Base-by-base conservation (phyloP, 64 coral and sea anemone genomes). In the Pocillopora damicornis region DNA sequence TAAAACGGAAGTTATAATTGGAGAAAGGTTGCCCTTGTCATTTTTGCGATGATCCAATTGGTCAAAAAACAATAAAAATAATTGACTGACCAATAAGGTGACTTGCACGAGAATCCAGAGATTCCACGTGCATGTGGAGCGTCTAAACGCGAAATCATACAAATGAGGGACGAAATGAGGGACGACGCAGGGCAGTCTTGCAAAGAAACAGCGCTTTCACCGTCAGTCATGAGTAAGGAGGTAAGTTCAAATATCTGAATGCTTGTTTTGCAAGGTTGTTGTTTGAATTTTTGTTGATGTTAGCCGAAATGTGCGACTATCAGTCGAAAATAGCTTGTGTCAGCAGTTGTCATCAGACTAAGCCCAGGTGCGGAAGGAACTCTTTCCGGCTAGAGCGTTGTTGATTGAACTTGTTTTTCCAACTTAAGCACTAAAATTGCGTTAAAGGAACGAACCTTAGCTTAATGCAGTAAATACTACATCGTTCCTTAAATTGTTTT, bases 151-250 rank as follows among this genome's bases (percentile, higher is more conserved):
- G 81, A 73, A 59, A 85, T 72, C 63, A 85, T 85, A 71, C 61
- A 72, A 85, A 72, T 72, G 67, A 22, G 35, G 18, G 30, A 30
- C 30, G 30, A 30, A 30, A 35, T 58, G 35, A 72, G 2, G 13
- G 17, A 1, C 18, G 37, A 73, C 1, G 37, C 65, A 42, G 80
- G n/a, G 20, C 37, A 71, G 81, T 57, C 13, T 73, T 17, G 62
- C 17, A 11, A 67, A 42, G 69, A 7, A 15, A 13, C 64, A 11
- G 42, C 63, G 64, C 81, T 85, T 85, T 85, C 81, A 57, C 64
- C 71, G 58, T 85, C 81, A 51, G 68, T n/a, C 63, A 85, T 85
- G 81, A 85, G 65, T 66, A 71, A 85, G 37, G 81, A 85, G 81
- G 81, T 85, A 65, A 85, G 81, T 38, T 73, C 56, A 15, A 38